Evolutionary conservation across 2,888 invertebrate genomes (phyloP).

Genomic region (Rugalucina vietnamica): DNA sequence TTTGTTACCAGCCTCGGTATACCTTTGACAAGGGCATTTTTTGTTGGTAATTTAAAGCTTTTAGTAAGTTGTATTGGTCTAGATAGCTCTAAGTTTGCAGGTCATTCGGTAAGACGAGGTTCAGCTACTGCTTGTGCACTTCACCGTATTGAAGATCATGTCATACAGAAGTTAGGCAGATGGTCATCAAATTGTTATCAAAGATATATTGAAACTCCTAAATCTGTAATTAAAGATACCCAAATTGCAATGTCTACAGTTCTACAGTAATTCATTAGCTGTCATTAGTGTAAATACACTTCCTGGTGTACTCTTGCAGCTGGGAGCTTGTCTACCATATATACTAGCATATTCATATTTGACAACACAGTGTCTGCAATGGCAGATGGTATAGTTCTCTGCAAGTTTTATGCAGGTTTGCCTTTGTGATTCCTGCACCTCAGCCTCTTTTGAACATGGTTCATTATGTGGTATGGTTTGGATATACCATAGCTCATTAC

Average conservation of each 20-base stretch:
- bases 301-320: too few species aligned
- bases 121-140: neutral
- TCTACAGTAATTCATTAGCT: too few species aligned
- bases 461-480: too few species aligned
- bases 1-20: neutral
- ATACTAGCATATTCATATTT: too few species aligned
- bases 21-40: neutral
- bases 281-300: too few species aligned
- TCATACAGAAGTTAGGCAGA: slow-evolving; percentile 19
- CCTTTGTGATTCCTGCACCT: too few species aligned
- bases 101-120: neutral
- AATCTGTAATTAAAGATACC: neutral
- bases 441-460: too few species aligned
- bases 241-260: neutral
- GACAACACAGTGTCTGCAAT: too few species aligned
- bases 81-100: neutral
- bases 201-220: slow-evolving; percentile 21
- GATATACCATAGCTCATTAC: too few species aligned
- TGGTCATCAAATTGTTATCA: slow-evolving; percentile 23
- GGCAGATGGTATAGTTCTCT: too few species aligned
- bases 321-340: too few species aligned
- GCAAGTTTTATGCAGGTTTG: too few species aligned
- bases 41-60: neutral
- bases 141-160: neutral
- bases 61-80: neutral